These are phyloP conservation scores for Actinernus sp. DNA, from an alignment of 92 coral and sea anemone species.

Conservation along the genomic window DNA sequence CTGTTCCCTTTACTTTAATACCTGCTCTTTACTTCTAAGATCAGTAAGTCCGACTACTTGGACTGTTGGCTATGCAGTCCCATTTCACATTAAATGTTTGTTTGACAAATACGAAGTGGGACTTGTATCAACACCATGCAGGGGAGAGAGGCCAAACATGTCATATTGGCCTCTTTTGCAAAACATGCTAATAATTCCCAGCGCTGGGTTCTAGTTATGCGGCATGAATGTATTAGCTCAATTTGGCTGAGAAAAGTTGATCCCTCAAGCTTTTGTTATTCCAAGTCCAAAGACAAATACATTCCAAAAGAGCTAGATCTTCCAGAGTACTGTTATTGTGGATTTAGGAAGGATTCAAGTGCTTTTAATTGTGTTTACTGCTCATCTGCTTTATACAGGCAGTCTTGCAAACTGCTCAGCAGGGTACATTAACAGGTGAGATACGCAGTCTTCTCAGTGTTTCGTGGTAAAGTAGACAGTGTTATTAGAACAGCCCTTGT, in stretches of 20 bases:
- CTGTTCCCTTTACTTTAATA: constrained; percentile 53
- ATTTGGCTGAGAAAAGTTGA: constrained; percentile 66
- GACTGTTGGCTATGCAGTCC: too few relatives aligned
- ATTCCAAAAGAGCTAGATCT: constrained; percentile 41
- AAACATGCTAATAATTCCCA: constrained; percentile 62
- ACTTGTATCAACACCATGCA: constrained; percentile 67
- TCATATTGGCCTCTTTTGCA: constrained; percentile 54
- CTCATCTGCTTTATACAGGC: constrained; percentile 43
- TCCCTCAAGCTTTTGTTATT: constrained; percentile 44
- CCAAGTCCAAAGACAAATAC: constrained; percentile 47
- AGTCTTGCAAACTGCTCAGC: constrained; percentile 19
- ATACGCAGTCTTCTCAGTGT: constrained; percentile 30
- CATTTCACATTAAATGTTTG: constrained; percentile 54
- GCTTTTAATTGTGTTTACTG: constrained; percentile 19
- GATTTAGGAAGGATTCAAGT: constrained; percentile 29
- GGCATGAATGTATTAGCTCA: constrained; percentile 67
- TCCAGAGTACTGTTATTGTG: constrained; percentile 60
- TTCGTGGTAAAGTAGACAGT: too few relatives aligned
- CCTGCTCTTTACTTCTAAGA: constrained; percentile 49
- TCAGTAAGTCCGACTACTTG: too few relatives aligned
- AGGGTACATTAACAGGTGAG: constrained; percentile 23
- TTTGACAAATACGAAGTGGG: constrained; percentile 54
- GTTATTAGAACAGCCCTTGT: too few relatives aligned
- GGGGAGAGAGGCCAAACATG: constrained; percentile 74
- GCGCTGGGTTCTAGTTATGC: constrained; percentile 63